Percentiles rank a stretch among this genome's conserved stretches.
These are phyloP conservation scores for Osmoderma eremita DNA, from an alignment of 2,888 invertebrate species.

Conservation along the genomic window DNA sequence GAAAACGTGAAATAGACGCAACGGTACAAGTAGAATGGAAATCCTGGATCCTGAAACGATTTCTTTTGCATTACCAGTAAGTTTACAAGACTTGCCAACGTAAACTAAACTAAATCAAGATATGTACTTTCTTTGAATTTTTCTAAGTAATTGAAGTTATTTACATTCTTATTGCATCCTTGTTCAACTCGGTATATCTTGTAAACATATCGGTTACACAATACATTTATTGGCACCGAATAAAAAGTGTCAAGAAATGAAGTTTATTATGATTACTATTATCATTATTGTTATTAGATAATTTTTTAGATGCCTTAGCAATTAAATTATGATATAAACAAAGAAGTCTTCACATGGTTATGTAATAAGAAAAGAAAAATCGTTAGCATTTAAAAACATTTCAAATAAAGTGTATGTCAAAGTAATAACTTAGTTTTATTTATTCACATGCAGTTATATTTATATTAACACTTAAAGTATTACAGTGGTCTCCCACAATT, in stretches of 20 bases:
- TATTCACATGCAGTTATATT: too few species aligned
- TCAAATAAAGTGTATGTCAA: slow-evolving; percentile 45
- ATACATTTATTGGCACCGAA: slow-evolving; percentile 7
- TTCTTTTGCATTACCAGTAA: slow-evolving; percentile 30
- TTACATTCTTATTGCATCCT: slow-evolving; percentile 14
- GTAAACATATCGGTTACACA: slow-evolving; percentile 30
- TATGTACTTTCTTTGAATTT: not conserved
- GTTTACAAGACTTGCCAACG: slow-evolving; percentile 31
- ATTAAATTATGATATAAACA: slow-evolving; percentile 40
- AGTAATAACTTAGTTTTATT: slow-evolving; percentile 19
- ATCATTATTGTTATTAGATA: slow-evolving; percentile 33
- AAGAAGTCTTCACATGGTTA: slow-evolving; percentile 44
- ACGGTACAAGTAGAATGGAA: slow-evolving; percentile 31
- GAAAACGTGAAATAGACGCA: not conserved
- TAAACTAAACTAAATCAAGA: not conserved
- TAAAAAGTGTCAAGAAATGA: slow-evolving; percentile 20
- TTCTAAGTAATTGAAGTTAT: slow-evolving; percentile 7
- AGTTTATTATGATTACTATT: not conserved
- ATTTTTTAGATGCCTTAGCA: slow-evolving; percentile 45
- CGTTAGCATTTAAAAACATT: slow-evolving; percentile 44
- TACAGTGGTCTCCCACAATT: too few species aligned
- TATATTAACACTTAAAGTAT: too few species aligned
- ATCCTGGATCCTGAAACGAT: slow-evolving; percentile 2
- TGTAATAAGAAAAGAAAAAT: slow-evolving; percentile 40
- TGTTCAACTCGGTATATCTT: slow-evolving; percentile 34